Conservation (phyloP, 2,113 vertebrate genomes). For the western clawed frog (Xenopus tropicalis) region DNA sequence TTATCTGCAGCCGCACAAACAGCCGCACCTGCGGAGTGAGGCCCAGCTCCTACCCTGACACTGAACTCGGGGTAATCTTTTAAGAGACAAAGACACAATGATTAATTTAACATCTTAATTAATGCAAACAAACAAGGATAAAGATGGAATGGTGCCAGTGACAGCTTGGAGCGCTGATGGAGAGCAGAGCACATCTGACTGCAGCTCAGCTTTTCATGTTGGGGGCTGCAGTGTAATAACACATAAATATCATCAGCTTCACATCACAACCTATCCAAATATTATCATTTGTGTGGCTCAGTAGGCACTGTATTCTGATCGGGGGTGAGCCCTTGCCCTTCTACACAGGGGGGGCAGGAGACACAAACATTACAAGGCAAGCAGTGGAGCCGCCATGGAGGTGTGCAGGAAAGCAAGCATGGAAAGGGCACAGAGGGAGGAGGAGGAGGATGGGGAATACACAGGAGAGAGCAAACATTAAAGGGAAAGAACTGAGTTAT, state of each 20-base stretch:
- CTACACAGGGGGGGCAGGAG: slow-evolving; percentile 18
- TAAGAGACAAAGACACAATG: slow-evolving; percentile 57
- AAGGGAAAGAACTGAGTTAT: no score
- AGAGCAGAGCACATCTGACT: slow-evolving; percentile 53
- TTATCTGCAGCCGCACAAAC: slow-evolving; percentile 54
- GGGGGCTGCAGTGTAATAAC: slow-evolving; percentile 54
- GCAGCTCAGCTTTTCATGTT: slow-evolving; percentile 63
- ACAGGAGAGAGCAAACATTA: no score
- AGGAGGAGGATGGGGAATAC: no score
- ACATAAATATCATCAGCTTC: slow-evolving; percentile 69
- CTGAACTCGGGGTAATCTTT: slow-evolving; percentile 46
- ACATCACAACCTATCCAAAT: slow-evolving; percentile 72
- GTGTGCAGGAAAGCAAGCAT: neutral
- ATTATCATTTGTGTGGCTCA: slow-evolving; percentile 70
- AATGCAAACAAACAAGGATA: slow-evolving; percentile 72
- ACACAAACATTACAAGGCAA: neutral
- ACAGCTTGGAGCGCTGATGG: slow-evolving; percentile 62
- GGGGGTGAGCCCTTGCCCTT: slow-evolving; percentile 60
- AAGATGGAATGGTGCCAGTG: slow-evolving; percentile 69
- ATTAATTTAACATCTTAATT: slow-evolving; percentile 68
- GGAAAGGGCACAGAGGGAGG: no score
- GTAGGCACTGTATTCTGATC: slow-evolving; percentile 64
- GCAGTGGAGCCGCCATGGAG: neutral
- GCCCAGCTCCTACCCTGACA: slow-evolving; percentile 31
- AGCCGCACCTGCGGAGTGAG: slow-evolving; percentile 59